A percentile compares a stretch with the other conserved stretches of the same genome.
phyloP scores from a whole-genome alignment of 1,140 invertebrate genomes.

The Lordiphosa mommai region DNA sequence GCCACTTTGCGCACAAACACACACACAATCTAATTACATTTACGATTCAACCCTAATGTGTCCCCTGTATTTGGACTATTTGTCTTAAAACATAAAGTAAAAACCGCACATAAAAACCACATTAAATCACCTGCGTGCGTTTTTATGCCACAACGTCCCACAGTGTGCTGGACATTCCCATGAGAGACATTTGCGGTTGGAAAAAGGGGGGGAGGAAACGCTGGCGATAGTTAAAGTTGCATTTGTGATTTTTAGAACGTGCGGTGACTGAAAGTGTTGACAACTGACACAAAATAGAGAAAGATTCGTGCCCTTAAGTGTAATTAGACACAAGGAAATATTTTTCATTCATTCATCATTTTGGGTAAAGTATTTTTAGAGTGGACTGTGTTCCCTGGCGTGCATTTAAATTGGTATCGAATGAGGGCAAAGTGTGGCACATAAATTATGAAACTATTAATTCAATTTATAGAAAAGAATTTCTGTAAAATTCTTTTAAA shows the following conservation, averaged over 20 bases:
- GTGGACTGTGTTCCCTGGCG: slow-evolving; percentile 21
- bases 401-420: slow-evolving; percentile 29
- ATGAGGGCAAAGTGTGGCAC: slow-evolving; percentile 6
- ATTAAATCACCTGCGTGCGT: slow-evolving; percentile 44
- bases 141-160: slow-evolving; percentile 25
- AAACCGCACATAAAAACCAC: slow-evolving; percentile 27
- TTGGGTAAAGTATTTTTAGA: slow-evolving; percentile 16
- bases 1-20: neutral
- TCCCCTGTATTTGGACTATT: neutral
- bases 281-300: slow-evolving; percentile 21
- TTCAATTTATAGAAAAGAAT: neutral
- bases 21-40: slow-evolving; percentile 27
- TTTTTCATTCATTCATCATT: neutral
- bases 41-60: slow-evolving; percentile 15
- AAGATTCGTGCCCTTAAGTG: neutral
- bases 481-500: neutral
- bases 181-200: no score
- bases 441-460: no score
- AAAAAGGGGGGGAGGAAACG: no score
- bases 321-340: slow-evolving; percentile 12
- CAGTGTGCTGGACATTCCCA: neutral
- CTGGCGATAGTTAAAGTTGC: slow-evolving; percentile 41
- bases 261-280: slow-evolving; percentile 29
- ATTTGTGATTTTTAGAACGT: slow-evolving; percentile 35
- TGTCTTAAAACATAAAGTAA: neutral